These are phyloP conservation scores for Onychomys leucogaster DNA, from an alignment of 2,797 vertebrate genomes.

Conservation along the genomic window DNA sequence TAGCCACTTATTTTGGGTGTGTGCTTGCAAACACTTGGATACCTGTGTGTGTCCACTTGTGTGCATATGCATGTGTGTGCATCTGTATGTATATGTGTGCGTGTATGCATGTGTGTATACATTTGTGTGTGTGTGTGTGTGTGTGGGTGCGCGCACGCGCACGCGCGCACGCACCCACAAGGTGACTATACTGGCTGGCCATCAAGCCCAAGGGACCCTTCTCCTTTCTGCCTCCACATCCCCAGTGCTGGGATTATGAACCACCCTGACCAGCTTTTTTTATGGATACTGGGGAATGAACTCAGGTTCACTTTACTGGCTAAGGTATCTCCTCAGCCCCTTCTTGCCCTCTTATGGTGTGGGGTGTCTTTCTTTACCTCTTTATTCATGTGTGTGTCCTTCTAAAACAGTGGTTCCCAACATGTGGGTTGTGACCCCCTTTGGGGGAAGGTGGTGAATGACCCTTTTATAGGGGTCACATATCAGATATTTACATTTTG, in stretches of 20 bases:
- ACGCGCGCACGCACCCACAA: too few species aligned
- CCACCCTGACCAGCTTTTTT: neutral
- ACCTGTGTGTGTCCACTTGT: neutral
- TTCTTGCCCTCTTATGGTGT: neutral
- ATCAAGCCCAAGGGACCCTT: neutral
- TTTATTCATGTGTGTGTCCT: neutral
- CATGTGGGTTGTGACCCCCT: neutral
- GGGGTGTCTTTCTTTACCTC: neutral
- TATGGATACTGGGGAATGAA: neutral
- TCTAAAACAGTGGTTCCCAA: conserved; percentile 9
- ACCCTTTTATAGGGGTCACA: neutral
- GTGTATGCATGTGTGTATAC: too few species aligned
- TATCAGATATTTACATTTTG: neutral
- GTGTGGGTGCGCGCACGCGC: too few species aligned
- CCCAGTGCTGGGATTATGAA: neutral
- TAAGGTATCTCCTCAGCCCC: neutral
- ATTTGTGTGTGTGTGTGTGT: neutral
- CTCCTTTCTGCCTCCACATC: neutral
- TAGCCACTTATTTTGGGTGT: neutral
- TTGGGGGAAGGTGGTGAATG: neutral
- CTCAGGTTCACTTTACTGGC: neutral
- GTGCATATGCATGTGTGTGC: neutral
- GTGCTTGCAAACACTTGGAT: neutral
- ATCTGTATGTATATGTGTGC: neutral
- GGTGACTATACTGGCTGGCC: neutral